phyloP scores from a whole-genome alignment of 2,797 vertebrate species.

The Ficedula albicollis region DNA sequence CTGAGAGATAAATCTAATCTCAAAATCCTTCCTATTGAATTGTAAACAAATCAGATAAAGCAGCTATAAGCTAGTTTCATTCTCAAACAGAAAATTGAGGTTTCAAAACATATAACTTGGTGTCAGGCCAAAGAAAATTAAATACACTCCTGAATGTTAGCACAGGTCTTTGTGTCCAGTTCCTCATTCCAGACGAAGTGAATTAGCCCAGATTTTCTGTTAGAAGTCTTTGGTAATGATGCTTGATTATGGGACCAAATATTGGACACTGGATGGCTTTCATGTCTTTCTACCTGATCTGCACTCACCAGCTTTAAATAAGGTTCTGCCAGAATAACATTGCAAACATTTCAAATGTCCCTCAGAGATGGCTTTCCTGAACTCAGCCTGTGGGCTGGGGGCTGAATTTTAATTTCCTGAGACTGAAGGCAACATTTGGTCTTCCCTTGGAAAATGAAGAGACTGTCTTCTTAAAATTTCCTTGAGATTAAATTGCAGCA shows the following conservation, averaged over 20 bases:
- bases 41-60: conserved; percentile 41
- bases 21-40: conserved; percentile 12
- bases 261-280: not conserved
- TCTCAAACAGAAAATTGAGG: not conserved
- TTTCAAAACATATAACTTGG: not conserved
- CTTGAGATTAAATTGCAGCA: not conserved
- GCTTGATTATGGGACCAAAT: not conserved
- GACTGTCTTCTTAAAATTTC: not conserved
- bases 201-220: not conserved
- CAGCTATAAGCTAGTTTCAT: not conserved
- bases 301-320: not conserved
- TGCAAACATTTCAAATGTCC: not conserved
- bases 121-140: not conserved
- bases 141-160: not conserved
- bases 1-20: conserved; percentile 32
- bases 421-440: not conserved
- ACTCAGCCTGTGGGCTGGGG: not conserved
- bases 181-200: not conserved
- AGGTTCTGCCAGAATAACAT: not conserved
- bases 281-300: not conserved
- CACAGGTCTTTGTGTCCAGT: not conserved
- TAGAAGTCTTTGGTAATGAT: not conserved
- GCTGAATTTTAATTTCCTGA: not conserved
- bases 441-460: not conserved
- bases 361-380: not conserved